These are phyloP conservation scores for Dipodomys merriami DNA, from an alignment of 2,113 vertebrate genomes.

Conservation along the genomic window DNA sequence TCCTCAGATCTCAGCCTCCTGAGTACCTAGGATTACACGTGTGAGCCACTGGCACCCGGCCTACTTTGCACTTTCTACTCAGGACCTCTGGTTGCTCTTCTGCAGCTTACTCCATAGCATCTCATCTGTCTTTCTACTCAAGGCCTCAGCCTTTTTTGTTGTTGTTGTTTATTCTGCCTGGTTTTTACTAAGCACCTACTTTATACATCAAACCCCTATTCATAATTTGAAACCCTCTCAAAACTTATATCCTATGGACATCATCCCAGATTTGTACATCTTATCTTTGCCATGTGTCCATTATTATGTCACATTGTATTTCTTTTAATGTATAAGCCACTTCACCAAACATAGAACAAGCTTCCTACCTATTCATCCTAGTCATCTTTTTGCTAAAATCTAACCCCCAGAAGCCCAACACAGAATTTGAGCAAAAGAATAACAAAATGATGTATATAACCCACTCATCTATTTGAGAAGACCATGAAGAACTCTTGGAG, in stretches of 20 bases:
- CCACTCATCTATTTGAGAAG: not conserved
- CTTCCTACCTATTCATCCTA: not conserved
- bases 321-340: not conserved
- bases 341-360: not conserved
- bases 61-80: no score
- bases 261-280: not conserved
- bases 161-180: not conserved
- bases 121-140: not conserved
- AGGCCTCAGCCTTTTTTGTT: not conserved
- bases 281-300: not conserved
- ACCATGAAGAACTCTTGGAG: not conserved
- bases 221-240: not conserved
- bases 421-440: not conserved
- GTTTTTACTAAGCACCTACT: not conserved
- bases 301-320: not conserved
- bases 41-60: no score
- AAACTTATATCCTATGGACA: not conserved
- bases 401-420: not conserved
- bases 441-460: not conserved
- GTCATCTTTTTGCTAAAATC: not conserved
- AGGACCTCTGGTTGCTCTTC: not conserved
- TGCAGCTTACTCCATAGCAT: fast-evolving
- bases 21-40: no score
- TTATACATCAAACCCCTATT: not conserved
- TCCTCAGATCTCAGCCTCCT: no score